phyloP scores from a whole-genome alignment of 2,797 vertebrate species.

The Enteromius radiatus region DNA sequence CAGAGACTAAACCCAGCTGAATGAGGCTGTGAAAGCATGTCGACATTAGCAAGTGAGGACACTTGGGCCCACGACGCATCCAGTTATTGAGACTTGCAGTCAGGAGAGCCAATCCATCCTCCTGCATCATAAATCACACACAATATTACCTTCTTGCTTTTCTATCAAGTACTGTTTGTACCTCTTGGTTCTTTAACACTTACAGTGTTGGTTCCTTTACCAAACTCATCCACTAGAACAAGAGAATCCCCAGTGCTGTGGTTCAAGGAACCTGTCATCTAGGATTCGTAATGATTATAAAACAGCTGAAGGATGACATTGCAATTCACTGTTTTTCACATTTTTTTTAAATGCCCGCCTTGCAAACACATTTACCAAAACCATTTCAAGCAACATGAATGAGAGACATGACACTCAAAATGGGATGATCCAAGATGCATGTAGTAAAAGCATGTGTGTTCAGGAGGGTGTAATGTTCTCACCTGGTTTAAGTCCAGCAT shows the following conservation, averaged over 20 bases:
- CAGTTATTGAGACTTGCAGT: constrained; percentile 89
- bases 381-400: neutral
- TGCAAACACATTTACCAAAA: neutral
- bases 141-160: neutral
- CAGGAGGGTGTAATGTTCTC: neutral
- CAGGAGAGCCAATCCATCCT: constrained; percentile 91
- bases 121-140: constrained; percentile 69
- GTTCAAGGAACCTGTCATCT: constrained; percentile 91
- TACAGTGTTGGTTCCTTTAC: constrained; percentile 97
- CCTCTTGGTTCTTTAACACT: constrained; percentile 56
- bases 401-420: neutral
- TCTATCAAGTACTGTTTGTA: neutral
- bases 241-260: constrained; percentile 89
- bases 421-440: neutral
- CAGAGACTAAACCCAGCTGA: constrained; percentile 86
- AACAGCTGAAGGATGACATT: constrained; percentile 1
- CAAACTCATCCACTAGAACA: constrained; percentile 97
- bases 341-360: neutral
- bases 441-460: neutral
- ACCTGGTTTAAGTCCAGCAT: constrained; percentile 98
- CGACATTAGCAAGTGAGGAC: constrained; percentile 89
- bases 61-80: constrained; percentile 79
- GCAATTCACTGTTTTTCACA: neutral
- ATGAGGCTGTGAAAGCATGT: constrained; percentile 96
- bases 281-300: constrained; percentile 9